These are phyloP conservation scores for Schizopygopsis pylzovi DNA, from an alignment of 2,797 vertebrate genomes.

Conservation along the genomic window DNA sequence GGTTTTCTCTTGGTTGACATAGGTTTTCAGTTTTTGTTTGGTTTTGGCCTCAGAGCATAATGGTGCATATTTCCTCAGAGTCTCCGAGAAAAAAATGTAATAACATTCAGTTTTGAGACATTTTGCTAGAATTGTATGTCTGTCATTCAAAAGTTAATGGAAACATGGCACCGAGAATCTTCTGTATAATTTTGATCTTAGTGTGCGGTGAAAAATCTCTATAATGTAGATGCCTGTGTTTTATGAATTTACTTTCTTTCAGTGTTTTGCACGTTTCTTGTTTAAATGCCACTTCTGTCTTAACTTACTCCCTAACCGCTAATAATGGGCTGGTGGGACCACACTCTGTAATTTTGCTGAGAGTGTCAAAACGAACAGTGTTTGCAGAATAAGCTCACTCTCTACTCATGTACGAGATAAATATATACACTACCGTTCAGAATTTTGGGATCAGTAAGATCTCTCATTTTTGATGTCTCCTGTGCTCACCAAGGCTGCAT, in stretches of 20 bases:
- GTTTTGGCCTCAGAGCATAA: conserved; percentile 42
- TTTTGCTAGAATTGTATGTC: conserved; percentile 46
- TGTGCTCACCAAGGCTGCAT: conserved; percentile 1
- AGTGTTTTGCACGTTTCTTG: conserved; percentile 53
- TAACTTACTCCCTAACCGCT: conserved; percentile 65
- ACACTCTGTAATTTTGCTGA: conserved; percentile 64
- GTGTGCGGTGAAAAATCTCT: conserved; percentile 45
- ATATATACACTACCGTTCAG: not conserved
- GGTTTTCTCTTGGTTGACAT: conserved; percentile 45
- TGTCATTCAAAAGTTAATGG: conserved; percentile 54
- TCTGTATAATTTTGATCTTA: conserved; percentile 52
- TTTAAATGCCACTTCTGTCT: conserved; percentile 67
- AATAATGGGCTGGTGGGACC: conserved; percentile 68
- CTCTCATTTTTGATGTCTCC: not conserved
- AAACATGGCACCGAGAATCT: conserved; percentile 41
- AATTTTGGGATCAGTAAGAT: not conserved
- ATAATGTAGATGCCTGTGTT: conserved; percentile 54
- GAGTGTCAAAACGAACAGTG: conserved; percentile 65
- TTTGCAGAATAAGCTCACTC: conserved; percentile 43
- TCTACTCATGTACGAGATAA: not conserved
- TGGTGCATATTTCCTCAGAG: conserved; percentile 36
- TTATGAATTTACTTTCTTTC: conserved; percentile 60
- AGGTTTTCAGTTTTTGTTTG: conserved; percentile 53
- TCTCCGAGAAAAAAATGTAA: conserved; percentile 23
- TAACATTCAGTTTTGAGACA: conserved; percentile 48